These are phyloP conservation scores for Micropoecilia bifurca DNA, from an alignment of 2,797 vertebrate species.

Conservation along the genomic window DNA sequence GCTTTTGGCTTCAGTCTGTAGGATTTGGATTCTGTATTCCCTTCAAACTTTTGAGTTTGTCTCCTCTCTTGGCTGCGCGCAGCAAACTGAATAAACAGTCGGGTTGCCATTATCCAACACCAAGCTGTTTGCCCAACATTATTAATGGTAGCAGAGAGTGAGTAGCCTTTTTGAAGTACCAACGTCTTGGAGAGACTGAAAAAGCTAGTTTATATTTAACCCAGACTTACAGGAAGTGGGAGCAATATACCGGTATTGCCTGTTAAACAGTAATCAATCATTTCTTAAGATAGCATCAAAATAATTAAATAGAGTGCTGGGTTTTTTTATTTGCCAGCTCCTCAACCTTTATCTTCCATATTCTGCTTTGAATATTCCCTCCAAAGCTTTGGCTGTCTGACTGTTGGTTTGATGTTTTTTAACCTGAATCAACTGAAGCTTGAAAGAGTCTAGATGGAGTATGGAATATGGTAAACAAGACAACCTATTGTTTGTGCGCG, in stretches of 20 bases:
- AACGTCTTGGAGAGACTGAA: slow-evolving; percentile 13
- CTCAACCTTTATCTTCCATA: not conserved
- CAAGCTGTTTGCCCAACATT: slow-evolving; percentile 17
- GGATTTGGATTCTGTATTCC: slow-evolving; percentile 14
- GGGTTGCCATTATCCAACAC: slow-evolving; percentile 22
- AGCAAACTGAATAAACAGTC: slow-evolving; percentile 44
- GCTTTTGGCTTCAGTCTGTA: slow-evolving; percentile 17
- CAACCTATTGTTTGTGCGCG: not conserved
- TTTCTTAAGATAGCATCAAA: slow-evolving; percentile 24
- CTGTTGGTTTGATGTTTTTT: not conserved
- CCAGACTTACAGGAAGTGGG: not conserved
- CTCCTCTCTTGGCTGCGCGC: slow-evolving; percentile 9
- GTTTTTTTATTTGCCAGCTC: not conserved
- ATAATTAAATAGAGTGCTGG: slow-evolving; percentile 4
- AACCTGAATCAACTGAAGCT: slow-evolving; percentile 13
- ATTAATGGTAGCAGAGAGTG: slow-evolving; percentile 23
- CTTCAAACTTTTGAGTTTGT: slow-evolving; percentile 34
- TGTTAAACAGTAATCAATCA: slow-evolving; percentile 9
- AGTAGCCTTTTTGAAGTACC: slow-evolving; percentile 18
- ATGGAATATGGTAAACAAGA: not conserved
- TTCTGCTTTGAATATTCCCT: not conserved
- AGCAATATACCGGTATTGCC: slow-evolving; percentile 2
- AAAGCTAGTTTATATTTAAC: slow-evolving; percentile 21
- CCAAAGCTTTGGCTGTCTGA: not conserved
- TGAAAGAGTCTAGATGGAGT: not conserved